Evolutionary conservation across 2,797 vertebrate species (phyloP), one percentile per base, ranked within the genome.

Genomic region (Dendrocincla tyrannina): DNA sequence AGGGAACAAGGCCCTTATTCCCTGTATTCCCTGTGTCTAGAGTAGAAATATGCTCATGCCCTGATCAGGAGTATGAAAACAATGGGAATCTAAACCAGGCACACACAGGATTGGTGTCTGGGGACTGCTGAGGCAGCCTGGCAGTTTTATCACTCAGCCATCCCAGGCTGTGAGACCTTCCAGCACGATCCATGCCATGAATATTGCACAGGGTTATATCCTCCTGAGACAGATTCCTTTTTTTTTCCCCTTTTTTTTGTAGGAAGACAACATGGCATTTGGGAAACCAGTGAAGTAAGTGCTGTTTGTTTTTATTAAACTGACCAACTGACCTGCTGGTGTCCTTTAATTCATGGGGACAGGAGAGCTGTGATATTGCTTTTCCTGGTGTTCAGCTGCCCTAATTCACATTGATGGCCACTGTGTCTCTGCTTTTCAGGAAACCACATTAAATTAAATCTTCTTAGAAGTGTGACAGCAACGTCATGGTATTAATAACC

Each of bases 191-290:
- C 63, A 3, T 18, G 46, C 25, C 62, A 23, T 33, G 27, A 20
- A 1, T 7, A 2, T 30, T 22, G 69, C 9, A 1, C 2, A 1
- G 35, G 46, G 7, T 70, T 74, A 18, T 64, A 4, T n/a, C 58
- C 60, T 76, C 67, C 52, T 91, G 64, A 97, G 52, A 85, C 22
- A 1, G 13, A 17, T 93, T 39, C 73, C 52, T 60, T 72, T 76
- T 88, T 52, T 41, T 41, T 10, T 44, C 35, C 35, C 35, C 20
- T 44, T 6, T 10, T 78, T 88, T 75, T 86, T 60, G 20, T 93
- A 99, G 99, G 99, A 99, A 95, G 99, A 99, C 97, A 99, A 99
- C 97, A 99, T 99, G 99, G 99, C 99, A 10, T 99, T 99, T 97
- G 99, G 99, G 84, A 98, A 98, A 88, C 99, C 99, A 60, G 99